Evolutionary conservation across 1,140 invertebrate genomes (phyloP), one percentile per base, ranked within the genome.

Genomic region (Acromyrmex heyeri): DNA sequence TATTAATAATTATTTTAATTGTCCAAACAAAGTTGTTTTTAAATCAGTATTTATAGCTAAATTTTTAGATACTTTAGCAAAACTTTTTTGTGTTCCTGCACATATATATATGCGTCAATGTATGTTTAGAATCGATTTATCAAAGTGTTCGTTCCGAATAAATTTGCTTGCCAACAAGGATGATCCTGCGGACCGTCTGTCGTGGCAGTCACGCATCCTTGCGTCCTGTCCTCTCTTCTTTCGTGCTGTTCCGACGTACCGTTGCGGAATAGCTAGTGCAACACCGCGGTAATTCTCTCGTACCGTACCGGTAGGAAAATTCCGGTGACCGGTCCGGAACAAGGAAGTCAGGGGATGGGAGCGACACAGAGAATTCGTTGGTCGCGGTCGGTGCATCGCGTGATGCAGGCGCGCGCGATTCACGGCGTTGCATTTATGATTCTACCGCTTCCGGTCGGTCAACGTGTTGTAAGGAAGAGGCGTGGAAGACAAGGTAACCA

Each of bases 401-500:
- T 44, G 73, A 62, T 77, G 73, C 57, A 77, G 34, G 21, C 61
- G 70, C 86, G 76, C 87, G 86, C 90, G 92, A 93, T 93, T 94
- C 93, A 93, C 90, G 89, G 83, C 55, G 86, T 44, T 88, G 92
- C 92, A 93, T 93, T 93, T 93, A 83, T 91, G 92, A 93, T 93
- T 93, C 92, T 88, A 90, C 86, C 87, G 88, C 87, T 91, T 93
- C 92, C 93, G 87, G 85, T 67, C 76, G 34, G 87, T 53, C 83
- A 57, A 86, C 85, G 77, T 67, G 73, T 78, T 61, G 59, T 78
- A 85, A 85, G 82, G 30, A 82, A 21, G 72, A 78, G 55, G 70
- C 50, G 44, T 69, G 38, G 64, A 69, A n/a, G 14, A 21, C 21
- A 44, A 65, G 64, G 62, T 55, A 44, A 34, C 55, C 79, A 44